Evolutionary conservation across 2,797 vertebrate genomes (phyloP), one percentile per base, ranked within the genome.

Genomic region (Epinephelus awoara): DNA sequence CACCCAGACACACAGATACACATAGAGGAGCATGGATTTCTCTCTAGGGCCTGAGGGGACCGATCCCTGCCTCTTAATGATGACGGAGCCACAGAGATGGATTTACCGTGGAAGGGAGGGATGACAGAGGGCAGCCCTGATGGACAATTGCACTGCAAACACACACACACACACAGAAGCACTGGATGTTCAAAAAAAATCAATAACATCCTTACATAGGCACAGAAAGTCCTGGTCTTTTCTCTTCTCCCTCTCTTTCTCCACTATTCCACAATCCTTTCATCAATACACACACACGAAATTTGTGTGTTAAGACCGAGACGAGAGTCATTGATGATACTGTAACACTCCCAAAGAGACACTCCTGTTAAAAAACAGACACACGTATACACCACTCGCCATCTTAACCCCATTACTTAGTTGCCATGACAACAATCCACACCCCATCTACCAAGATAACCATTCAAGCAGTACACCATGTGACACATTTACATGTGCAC

Each of bases 391-490:
- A 72, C 44, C 14, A 1, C 67, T 62, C 40, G n/a, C 52, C 72
- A 75, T 84, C 56, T 75, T 74, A 83, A 86, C 72, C 81, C 79
- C 79, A 50, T 87, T 79, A 75, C 66, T 78, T 52, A 7, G 90
- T 90, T 85, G 57, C 88, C 77, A 85, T 85, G 90, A 51, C 83
- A 75, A 84, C 85, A 47, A 70, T 49, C 77, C 69, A 77, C 82
- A 82, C 64, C 85, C 79, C 66, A 67, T 72, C 66, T 47, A 65
- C 71, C 49, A 8, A 67, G 65, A 61, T 38, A 77, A 25, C 46
- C 15, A 17, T 25, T 54, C 13, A 29, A 63, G 59, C 72, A 62
- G 50, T 4, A 25, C 21, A 38, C 40, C 6, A 13, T 17, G 29
- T 18, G 50, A 80, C 58, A 79, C 40, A 56, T 5, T 44, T 5